Base-by-base conservation (phyloP, 2,888 invertebrate species). In the Lasioglossum figueresi region DNA sequence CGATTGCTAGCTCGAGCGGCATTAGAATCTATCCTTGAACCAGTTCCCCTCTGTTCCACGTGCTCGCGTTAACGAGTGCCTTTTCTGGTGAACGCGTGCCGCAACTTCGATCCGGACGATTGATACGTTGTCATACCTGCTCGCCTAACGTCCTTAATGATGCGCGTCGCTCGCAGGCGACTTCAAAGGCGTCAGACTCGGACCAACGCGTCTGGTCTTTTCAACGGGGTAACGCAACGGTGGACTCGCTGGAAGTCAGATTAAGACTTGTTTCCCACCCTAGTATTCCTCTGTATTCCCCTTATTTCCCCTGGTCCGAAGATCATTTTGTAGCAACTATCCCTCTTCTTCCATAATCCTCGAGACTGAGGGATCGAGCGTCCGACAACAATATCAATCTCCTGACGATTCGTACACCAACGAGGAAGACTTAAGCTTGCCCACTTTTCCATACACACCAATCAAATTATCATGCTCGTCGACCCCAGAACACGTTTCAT, bases 21-120 rank as follows among this genome's bases (percentile, higher is more conserved):
- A 76, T 86, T 86, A 79, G 74, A 77, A 86, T 82, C 59, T 82
- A 79, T 86, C 86, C 86, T 86, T 86, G 81, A 79, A 73, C 76
- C 76, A 85, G 71, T 86, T 86, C 82, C 40, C 45, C 76, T 45
- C 16, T 59, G 80, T 68, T 76, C 75, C 75, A 45, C 76, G 52
- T 34, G 84, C 56, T 31, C 56, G 70, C 77, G 74, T 76, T 81
- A 79, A 85, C 27, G 76, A 78, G 72, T 23, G 48, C 63, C 68
- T 72, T 72, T 37, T 71, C 72, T 48, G 59, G 34, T 5, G 48
- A 45, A 63, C 52, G 23, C 34, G 72, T 59, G 73, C 40, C 16
- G 66, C n/a, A 40, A 37, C 48, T 56, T 70, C 63, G 63, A 70
- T 40, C 16, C 37, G 40, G 45, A 77, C 77, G 56, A 84, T 78